Conservation (phyloP, 1,140 invertebrate species). For the Brachionus angularis region DNA sequence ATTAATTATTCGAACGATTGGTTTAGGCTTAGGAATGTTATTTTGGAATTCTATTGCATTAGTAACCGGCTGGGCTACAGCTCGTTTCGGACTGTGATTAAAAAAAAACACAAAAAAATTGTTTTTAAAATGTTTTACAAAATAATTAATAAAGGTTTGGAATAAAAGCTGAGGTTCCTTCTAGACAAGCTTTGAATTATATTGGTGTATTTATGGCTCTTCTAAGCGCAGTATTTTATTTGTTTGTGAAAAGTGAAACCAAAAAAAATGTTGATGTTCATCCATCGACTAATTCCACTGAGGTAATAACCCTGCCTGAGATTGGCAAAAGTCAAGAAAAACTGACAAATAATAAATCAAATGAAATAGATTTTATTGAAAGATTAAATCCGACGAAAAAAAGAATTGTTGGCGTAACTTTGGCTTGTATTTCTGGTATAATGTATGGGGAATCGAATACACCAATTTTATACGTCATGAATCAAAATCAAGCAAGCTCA, state of each 20-base stretch:
- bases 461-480: slow-evolving; percentile 45
- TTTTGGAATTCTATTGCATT: slow-evolving; percentile 57
- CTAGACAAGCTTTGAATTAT: slow-evolving; percentile 16
- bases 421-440: slow-evolving; percentile 44
- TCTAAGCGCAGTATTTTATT: slow-evolving; percentile 21
- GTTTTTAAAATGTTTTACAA: no score
- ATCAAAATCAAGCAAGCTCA: slow-evolving; percentile 17
- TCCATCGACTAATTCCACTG: background rate
- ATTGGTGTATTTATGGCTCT: slow-evolving; percentile 3
- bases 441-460: slow-evolving; percentile 44
- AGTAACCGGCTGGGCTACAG: slow-evolving; percentile 51
- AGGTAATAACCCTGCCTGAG: background rate
- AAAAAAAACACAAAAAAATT: no score
- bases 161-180: slow-evolving; percentile 3
- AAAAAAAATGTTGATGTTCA: background rate
- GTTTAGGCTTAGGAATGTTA: slow-evolving; percentile 57
- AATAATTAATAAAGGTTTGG: no score
- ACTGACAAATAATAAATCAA: background rate
- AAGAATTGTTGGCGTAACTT: slow-evolving; percentile 31
- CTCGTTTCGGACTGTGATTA: slow-evolving; percentile 43
- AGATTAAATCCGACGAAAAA: background rate
- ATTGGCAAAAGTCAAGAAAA: background rate
- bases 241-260: slow-evolving; percentile 34
- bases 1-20: slow-evolving; percentile 58
- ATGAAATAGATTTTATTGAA: background rate